phyloP scores from a whole-genome alignment of 2,797 vertebrate species.

The Poeciliopsis gracilis region DNA sequence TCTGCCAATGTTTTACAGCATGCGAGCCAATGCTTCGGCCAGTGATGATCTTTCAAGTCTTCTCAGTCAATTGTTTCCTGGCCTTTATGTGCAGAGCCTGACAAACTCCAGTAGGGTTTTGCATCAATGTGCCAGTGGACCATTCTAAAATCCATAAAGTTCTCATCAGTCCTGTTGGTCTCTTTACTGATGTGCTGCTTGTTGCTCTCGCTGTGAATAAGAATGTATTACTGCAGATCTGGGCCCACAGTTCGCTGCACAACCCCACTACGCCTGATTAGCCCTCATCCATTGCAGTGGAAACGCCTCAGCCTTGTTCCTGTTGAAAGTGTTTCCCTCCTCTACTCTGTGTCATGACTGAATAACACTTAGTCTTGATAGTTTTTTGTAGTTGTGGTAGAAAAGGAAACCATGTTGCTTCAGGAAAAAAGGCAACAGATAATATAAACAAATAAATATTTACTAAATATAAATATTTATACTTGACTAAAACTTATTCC shows the following conservation, averaged over 20 bases:
- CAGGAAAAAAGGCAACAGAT: background rate
- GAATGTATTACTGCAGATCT: background rate
- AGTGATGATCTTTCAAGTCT: background rate
- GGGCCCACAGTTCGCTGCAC: background rate
- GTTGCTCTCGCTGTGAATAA: background rate
- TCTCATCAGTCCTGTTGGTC: conserved; percentile 8
- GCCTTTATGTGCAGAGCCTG: background rate
- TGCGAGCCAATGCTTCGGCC: background rate
- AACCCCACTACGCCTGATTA: background rate
- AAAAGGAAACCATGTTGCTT: background rate
- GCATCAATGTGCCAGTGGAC: conserved; percentile 5
- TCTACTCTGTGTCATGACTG: background rate
- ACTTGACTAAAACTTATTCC: too few species aligned
- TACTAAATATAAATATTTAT: too few species aligned
- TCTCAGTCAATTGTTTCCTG: conserved; percentile 3
- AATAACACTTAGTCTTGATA: background rate
- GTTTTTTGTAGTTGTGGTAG: background rate
- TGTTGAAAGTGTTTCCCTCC: background rate
- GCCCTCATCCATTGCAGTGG: background rate
- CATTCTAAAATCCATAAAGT: conserved; percentile 20
- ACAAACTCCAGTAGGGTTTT: background rate
- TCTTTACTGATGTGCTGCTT: conserved; percentile 1
- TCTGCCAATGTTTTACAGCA: background rate
- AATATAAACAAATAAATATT: background rate
- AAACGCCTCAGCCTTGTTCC: background rate